Evolutionary conservation across 2,797 vertebrate species (phyloP).

Genomic region (Austrolebias charrua): DNA sequence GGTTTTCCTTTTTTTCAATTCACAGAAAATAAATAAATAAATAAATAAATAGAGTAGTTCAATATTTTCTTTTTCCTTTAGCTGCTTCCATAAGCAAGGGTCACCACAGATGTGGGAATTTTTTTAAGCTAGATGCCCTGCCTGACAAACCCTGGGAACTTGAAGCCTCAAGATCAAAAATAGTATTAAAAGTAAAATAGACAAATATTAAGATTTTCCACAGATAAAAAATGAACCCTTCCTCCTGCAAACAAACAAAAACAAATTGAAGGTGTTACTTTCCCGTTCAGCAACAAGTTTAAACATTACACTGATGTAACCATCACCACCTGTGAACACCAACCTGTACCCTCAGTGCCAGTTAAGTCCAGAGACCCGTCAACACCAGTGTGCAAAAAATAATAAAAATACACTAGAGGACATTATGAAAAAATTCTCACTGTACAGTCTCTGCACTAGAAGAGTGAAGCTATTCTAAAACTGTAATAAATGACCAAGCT

Average conservation of each 20-base stretch:
- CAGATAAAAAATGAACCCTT: conserved; percentile 79
- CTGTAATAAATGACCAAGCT: conserved; percentile 6
- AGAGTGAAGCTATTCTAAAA: neutral
- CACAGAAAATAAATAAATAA: conserved; percentile 15
- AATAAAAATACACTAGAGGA: neutral
- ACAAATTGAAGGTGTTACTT: conserved; percentile 54
- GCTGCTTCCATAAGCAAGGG: too few species aligned
- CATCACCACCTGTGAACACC: conserved; percentile 38
- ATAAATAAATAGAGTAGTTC: too few species aligned
- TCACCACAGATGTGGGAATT: neutral
- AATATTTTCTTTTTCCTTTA: too few species aligned
- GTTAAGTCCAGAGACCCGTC: conserved; percentile 33
- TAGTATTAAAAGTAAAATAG: conserved; percentile 13
- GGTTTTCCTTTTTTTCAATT: conserved; percentile 50
- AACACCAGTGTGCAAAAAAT: conserved; percentile 34
- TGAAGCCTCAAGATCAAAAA: neutral
- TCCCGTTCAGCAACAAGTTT: conserved; percentile 7
- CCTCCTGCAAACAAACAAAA: conserved; percentile 79
- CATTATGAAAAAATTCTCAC: neutral
- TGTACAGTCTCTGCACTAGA: neutral
- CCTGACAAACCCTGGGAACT: too few species aligned
- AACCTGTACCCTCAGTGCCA: conserved; percentile 46
- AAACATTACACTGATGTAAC: conserved; percentile 7
- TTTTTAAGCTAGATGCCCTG: neutral
- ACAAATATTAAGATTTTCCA: conserved; percentile 59